A percentile compares a stretch with the other conserved stretches of the same genome.
Conservation (phyloP, 2,113 vertebrate species). For the Heptranchias perlo region DNA sequence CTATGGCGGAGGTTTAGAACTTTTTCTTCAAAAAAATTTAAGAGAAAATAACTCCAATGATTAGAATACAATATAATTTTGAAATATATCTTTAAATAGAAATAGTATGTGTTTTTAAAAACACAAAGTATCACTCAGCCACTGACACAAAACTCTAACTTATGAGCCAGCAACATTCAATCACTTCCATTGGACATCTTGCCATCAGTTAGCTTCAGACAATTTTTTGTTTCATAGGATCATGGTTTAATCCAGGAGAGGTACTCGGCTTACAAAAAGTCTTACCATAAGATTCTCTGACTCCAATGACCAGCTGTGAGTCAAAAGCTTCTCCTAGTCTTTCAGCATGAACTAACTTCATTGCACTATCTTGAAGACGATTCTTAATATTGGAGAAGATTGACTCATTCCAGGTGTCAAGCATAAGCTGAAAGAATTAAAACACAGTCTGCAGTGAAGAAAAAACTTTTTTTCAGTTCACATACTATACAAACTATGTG, state of each 20-base stretch:
- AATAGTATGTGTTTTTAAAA: neutral
- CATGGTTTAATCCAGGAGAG: neutral
- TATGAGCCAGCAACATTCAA: neutral
- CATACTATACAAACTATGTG: neutral
- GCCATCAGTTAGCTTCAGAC: neutral
- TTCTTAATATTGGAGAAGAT: constrained; percentile 99
- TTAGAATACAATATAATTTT: neutral
- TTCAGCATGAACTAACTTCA: constrained; percentile 97
- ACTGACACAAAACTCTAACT: neutral
- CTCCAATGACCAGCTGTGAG: constrained; percentile 97
- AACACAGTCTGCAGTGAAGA: neutral
- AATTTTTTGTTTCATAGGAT: neutral
- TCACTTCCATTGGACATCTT: constrained; percentile 1
- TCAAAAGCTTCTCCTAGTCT: constrained; percentile 94
- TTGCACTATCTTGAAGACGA: constrained; percentile 93
- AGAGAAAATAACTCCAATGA: neutral
- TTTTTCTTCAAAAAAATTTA: neutral
- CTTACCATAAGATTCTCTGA: constrained; percentile 95
- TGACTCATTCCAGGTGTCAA: constrained; percentile 98
- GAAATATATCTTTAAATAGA: neutral
- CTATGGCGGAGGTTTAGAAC: neutral
- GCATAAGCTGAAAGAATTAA: constrained; percentile 74
- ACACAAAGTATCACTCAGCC: neutral
- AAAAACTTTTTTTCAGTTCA: neutral
- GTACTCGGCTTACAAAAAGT: constrained; percentile 11